These are phyloP conservation scores for Thecocarcelia acutangulata DNA, from an alignment of 2,888 invertebrate species.

Conservation along the genomic window DNA sequence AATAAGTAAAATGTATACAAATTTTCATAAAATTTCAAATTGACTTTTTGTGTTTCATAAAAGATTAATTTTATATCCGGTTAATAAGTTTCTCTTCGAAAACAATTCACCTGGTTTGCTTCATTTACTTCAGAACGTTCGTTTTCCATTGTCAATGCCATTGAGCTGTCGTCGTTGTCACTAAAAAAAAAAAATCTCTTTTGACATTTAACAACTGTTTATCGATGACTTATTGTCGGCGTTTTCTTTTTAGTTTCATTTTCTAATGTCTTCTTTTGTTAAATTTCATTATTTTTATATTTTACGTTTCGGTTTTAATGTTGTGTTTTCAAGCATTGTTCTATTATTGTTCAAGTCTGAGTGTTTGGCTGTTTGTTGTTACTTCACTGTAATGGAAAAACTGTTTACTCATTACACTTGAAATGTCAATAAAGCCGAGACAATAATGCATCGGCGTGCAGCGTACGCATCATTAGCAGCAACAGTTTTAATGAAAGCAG, in stretches of 20 bases:
- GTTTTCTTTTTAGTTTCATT: neutral
- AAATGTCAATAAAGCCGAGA: conserved; percentile 62
- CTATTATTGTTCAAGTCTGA: neutral
- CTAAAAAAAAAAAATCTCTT: conserved; percentile 22
- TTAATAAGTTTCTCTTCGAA: neutral
- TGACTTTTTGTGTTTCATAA: neutral
- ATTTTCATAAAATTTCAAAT: too few species aligned
- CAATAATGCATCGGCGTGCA: conserved; percentile 34
- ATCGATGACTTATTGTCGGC: conserved; percentile 37
- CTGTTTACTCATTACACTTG: conserved; percentile 66
- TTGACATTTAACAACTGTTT: conserved; percentile 63
- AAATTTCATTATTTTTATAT: conserved; percentile 5
- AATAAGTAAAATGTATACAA: too few species aligned
- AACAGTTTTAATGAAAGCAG: neutral
- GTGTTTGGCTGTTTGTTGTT: neutral
- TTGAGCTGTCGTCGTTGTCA: conserved; percentile 44
- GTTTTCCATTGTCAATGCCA: conserved; percentile 1
- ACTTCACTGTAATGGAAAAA: conserved; percentile 46
- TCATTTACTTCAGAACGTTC: conserved; percentile 21
- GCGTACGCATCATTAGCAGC: neutral
- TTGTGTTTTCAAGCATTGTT: neutral
- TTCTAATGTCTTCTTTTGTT: neutral
- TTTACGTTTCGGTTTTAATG: neutral
- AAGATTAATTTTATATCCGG: conserved; percentile 29
- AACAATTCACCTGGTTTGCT: conserved; percentile 15